phyloP scores from a whole-genome alignment of 2,113 vertebrate genomes.

The Xyrauchen texanus region DNA sequence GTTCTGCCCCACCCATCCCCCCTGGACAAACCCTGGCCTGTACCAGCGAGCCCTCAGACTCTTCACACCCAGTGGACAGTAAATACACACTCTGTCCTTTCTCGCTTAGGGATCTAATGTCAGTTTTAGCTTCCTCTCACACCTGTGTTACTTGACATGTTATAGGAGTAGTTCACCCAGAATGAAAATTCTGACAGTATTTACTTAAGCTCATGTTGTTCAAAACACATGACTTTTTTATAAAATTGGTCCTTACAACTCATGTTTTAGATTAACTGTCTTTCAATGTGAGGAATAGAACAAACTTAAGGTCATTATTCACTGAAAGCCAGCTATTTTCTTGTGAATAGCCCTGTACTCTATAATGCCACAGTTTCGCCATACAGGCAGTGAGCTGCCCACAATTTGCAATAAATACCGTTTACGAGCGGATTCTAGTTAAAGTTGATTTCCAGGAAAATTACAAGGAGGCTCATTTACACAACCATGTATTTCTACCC shows the following conservation, averaged over 20 bases:
- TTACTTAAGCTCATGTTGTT: neutral
- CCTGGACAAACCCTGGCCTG: conserved; percentile 26
- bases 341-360: conserved; percentile 3
- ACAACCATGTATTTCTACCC: conserved; percentile 44
- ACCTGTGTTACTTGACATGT: neutral
- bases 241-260: too few species aligned
- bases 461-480: conserved; percentile 45
- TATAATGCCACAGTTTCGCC: conserved; percentile 28
- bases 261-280: too few species aligned
- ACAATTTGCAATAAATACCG: conserved; percentile 39
- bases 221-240: too few species aligned
- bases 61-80: conserved; percentile 17
- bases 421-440: conserved; percentile 44
- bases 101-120: neutral
- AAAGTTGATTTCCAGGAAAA: conserved; percentile 53
- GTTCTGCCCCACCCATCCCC: conserved; percentile 38
- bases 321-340: conserved; percentile 15
- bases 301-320: too few species aligned
- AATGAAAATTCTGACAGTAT: neutral
- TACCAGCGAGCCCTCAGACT: conserved; percentile 10
- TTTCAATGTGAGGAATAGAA: too few species aligned
- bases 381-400: conserved; percentile 2
- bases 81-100: conserved; percentile 26
- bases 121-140: conserved; percentile 9
- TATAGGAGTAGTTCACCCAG: neutral